Evolutionary conservation across 2,113 vertebrate species (phyloP), one percentile per base, ranked within the genome.

Genomic region (Saccopteryx bilineata): DNA sequence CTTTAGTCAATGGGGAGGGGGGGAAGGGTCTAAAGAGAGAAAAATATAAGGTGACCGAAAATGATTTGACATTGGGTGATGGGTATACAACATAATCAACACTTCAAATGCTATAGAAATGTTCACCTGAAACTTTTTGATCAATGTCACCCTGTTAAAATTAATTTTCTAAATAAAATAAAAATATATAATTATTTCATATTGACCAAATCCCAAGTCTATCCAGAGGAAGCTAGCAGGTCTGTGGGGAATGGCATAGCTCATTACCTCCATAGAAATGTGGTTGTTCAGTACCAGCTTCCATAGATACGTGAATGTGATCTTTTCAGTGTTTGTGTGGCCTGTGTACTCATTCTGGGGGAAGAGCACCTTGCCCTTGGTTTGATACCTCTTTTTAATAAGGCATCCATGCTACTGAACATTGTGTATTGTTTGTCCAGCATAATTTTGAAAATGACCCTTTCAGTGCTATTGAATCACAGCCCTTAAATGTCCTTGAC

Each of bases 361-460:
- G 48, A 68, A 86, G 31, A 31, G 26, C 6, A 39, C 63, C 21
- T 78, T 66, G 5, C 4, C 12, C 10, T 52, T 72, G 39, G 23
- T 58, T 60, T 19, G 26, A 26, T 52, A n/a, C 24, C 18, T 17
- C 21, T 5, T 96, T 74, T 72, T 54, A 74, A 17, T 24, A 81
- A 91, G 84, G 28, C 60, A 75, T 33, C 5, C 24, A 54, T 60
- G 50, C 2, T 15, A 74, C 13, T 1, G 0, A 52, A 78, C 76
- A 83, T 21, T 50, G 4, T 63, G 54, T 95, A 87, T 75, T 87
- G 23, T 65, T 91, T 19, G 1, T 72, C 72, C 66, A n/a, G 28
- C 12, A 28, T 69, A 82, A 48, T 95, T 93, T 93, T 75, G 78
- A 87, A 93, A 91, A 72, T 13, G 9, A 86, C 19, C 63, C 76